phyloP scores from a whole-genome alignment of 1,140 invertebrate genomes.

The Sycophaga agraensis region DNA sequence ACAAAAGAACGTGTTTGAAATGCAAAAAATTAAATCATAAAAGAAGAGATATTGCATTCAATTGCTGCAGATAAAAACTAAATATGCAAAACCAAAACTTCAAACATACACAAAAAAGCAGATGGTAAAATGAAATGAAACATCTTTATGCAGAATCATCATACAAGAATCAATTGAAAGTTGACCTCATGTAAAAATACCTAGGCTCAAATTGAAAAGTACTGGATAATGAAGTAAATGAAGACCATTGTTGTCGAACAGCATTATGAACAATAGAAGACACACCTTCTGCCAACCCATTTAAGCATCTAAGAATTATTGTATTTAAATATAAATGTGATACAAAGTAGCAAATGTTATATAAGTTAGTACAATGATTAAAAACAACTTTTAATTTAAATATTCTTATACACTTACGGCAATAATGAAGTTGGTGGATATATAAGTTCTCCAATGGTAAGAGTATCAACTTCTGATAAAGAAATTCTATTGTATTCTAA shows the following conservation, averaged over 20 bases:
- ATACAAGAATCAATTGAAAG: constrained; percentile 11
- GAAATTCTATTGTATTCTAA: constrained; percentile 69
- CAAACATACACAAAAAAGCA: constrained; percentile 4
- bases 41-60: constrained; percentile 8
- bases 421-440: constrained; percentile 77
- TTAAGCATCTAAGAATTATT: constrained; percentile 61
- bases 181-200: constrained; percentile 46
- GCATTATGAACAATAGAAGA: constrained; percentile 69
- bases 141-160: background rate
- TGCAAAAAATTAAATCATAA: constrained; percentile 9
- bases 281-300: constrained; percentile 70
- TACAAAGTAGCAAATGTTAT: background rate
- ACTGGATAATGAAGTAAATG: constrained; percentile 57
- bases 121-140: no score
- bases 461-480: constrained; percentile 68
- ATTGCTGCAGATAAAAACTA: constrained; percentile 10
- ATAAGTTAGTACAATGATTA: constrained; percentile 1
- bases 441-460: constrained; percentile 73
- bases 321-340: constrained; percentile 6
- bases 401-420: constrained; percentile 72
- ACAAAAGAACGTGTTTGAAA: background rate
- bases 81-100: constrained; percentile 3
- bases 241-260: constrained; percentile 63
- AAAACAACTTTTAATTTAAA: constrained; percentile 20
- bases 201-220: constrained; percentile 66